Conservation (phyloP, 2,113 vertebrate genomes). For the Solea solea region DNA sequence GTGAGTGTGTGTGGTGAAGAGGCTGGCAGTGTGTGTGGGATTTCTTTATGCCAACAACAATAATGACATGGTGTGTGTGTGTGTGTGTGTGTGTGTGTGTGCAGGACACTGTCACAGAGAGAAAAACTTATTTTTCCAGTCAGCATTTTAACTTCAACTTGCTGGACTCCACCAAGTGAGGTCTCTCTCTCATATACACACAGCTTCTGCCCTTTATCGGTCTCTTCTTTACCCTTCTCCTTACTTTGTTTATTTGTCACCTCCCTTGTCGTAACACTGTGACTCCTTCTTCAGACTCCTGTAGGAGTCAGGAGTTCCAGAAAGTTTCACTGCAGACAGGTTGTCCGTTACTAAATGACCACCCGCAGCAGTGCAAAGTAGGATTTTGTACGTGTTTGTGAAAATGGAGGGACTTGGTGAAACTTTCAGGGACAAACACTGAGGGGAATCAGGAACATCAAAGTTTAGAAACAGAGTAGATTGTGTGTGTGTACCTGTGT, state of each 20-base stretch:
- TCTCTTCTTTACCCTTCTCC: slow-evolving; percentile 43
- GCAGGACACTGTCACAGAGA: slow-evolving; percentile 49
- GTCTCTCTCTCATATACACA: not conserved
- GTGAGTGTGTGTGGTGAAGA: slow-evolving; percentile 47
- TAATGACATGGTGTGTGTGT: slow-evolving; percentile 65
- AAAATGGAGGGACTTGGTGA: slow-evolving; percentile 25
- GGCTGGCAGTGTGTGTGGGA: slow-evolving; percentile 47
- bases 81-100: slow-evolving; percentile 42
- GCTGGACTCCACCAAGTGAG: slow-evolving; percentile 23
- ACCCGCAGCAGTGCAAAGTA: slow-evolving; percentile 65
- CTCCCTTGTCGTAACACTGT: slow-evolving; percentile 12
- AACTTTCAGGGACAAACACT: slow-evolving; percentile 1
- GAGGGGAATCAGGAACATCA: slow-evolving; percentile 2
- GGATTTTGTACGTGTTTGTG: slow-evolving; percentile 38
- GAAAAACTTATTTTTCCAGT: slow-evolving; percentile 56
- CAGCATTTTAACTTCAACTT: slow-evolving; percentile 60
- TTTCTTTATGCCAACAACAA: slow-evolving; percentile 59
- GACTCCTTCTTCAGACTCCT: slow-evolving; percentile 58
- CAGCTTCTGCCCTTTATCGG: slow-evolving; percentile 41
- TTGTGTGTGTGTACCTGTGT: slow-evolving; percentile 82
- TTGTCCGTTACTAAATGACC: slow-evolving; percentile 64
- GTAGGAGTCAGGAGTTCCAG: slow-evolving; percentile 58
- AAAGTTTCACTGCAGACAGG: slow-evolving; percentile 44
- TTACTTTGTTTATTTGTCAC: slow-evolving; percentile 45
- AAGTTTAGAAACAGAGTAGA: no score